These are phyloP conservation scores for Pseudomyrmex concolor DNA, from an alignment of 1,140 invertebrate genomes.

Conservation along the genomic window DNA sequence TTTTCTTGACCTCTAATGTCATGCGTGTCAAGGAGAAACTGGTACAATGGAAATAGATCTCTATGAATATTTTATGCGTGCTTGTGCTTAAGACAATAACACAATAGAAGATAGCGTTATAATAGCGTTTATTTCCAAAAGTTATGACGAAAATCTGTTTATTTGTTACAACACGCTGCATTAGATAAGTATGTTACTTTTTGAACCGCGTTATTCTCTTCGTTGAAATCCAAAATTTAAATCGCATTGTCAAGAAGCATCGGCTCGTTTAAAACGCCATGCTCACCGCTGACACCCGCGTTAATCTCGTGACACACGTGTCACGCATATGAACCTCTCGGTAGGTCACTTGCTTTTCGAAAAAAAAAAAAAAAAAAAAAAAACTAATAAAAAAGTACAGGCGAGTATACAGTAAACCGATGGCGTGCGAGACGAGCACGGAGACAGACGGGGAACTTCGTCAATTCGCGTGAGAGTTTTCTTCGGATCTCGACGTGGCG, in stretches of 20 bases:
- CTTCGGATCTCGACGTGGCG: conserved; percentile 19
- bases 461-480: conserved; percentile 38
- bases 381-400: no score
- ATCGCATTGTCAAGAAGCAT: not conserved
- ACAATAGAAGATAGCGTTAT: no score
- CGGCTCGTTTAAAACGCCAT: not conserved
- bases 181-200: no score
- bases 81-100: no score
- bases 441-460: conserved; percentile 29
- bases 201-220: not conserved
- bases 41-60: no score
- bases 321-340: not conserved
- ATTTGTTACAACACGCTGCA: no score
- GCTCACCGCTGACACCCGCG: not conserved
- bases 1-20: no score
- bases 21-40: no score
- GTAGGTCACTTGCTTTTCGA: conserved; percentile 16
- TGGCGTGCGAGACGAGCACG: not conserved
- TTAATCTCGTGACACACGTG: conserved; percentile 45
- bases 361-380: not conserved
- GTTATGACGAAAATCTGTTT: no score
- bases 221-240: not conserved
- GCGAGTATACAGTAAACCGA: not conserved
- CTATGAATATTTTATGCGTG: no score
- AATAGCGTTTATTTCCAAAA: no score